phyloP scores from a whole-genome alignment of 2,797 vertebrate genomes.

The Darevskia nairensis region DNA sequence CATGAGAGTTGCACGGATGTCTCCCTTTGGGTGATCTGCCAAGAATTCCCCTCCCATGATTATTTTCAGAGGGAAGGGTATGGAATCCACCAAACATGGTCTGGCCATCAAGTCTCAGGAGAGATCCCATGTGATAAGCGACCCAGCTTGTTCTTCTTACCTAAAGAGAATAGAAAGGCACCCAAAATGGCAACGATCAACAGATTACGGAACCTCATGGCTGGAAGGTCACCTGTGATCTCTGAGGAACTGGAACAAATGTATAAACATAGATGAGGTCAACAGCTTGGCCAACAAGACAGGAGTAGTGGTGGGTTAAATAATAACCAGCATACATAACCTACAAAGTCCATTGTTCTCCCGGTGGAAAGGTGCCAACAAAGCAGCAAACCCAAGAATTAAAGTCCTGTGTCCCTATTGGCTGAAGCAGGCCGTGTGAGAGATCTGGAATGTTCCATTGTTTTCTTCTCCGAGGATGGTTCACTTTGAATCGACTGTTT shows the following conservation, averaged over 20 bases:
- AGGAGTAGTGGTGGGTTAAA: background rate
- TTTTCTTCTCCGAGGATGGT: background rate
- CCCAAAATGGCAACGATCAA: background rate
- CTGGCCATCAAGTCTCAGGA: background rate
- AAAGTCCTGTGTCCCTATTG: background rate
- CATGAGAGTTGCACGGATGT: background rate
- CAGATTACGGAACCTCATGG: slow-evolving; percentile 7
- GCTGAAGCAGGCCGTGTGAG: slow-evolving; percentile 6
- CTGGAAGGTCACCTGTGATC: background rate
- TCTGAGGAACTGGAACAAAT: background rate
- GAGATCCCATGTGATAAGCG: background rate
- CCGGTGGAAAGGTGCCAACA: background rate
- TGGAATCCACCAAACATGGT: background rate
- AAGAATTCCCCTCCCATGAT: background rate
- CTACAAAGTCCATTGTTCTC: background rate
- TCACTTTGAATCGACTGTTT: too few species aligned
- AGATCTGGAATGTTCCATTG: slow-evolving; percentile 23
- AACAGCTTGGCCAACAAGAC: background rate
- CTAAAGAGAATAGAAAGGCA: slow-evolving; percentile 23
- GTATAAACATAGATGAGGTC: background rate
- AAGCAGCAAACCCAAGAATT: background rate
- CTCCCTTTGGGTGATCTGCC: background rate
- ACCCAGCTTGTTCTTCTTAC: background rate
- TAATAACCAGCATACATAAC: background rate
- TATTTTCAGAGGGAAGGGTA: background rate